phyloP scores from a whole-genome alignment of 2,113 vertebrate species.

The Tretioscincus oriximinensis region DNA sequence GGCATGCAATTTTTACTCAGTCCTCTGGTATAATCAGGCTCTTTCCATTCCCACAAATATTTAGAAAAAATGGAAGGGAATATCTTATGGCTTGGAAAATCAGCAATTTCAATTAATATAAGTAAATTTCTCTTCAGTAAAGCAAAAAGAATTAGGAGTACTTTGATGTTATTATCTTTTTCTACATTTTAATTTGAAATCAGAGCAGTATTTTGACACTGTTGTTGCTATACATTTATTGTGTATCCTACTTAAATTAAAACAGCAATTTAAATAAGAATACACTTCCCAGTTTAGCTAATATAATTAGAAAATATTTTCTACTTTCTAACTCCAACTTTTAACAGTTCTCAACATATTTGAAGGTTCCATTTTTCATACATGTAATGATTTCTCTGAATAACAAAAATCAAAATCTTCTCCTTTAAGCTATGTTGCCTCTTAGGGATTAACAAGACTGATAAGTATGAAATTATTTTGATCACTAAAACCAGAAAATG shows the following conservation, averaged over 20 bases:
- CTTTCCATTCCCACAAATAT: not conserved
- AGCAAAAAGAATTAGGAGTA: not conserved
- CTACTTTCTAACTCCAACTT: not conserved
- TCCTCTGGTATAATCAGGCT: too few relatives aligned
- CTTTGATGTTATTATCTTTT: not conserved
- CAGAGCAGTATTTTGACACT: not conserved
- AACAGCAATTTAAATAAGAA: not conserved
- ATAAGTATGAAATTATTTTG: slow-evolving; percentile 43
- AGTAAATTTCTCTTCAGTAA: not conserved
- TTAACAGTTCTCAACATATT: not conserved
- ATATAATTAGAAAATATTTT: not conserved
- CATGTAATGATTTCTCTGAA: slow-evolving; percentile 3
- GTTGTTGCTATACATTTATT: not conserved
- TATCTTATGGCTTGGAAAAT: too few relatives aligned
- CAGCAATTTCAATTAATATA: not conserved
- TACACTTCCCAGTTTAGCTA: not conserved
- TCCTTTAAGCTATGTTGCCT: slow-evolving; percentile 26
- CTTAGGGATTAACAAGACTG: slow-evolving; percentile 25
- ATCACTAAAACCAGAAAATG: slow-evolving; percentile 45
- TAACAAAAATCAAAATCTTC: slow-evolving; percentile 10
- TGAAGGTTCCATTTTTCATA: slow-evolving; percentile 38
- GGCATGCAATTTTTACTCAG: not conserved
- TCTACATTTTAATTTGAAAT: not conserved
- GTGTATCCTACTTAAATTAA: too few relatives aligned
- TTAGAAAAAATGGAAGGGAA: not conserved